Conservation (phyloP, 2,797 vertebrate species). For the Sarcoramphus papa region DNA sequence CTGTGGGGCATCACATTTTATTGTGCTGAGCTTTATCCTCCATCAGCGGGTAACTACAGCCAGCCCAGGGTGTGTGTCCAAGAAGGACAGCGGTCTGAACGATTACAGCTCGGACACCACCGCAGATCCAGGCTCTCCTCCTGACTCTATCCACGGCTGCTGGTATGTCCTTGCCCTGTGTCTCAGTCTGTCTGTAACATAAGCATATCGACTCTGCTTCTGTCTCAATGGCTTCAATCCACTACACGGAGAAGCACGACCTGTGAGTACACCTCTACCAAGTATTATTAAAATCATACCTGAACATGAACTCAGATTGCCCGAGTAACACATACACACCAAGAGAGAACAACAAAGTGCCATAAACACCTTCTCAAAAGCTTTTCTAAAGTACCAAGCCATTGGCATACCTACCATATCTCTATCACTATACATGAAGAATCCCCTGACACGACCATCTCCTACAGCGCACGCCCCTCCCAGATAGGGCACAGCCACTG, state of each 20-base stretch:
- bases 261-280: neutral
- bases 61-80: neutral
- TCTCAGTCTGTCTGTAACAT: neutral
- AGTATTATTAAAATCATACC: neutral
- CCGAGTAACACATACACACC: too few species aligned
- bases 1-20: neutral
- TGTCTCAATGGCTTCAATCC: neutral
- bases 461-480: neutral
- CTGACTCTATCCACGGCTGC: neutral
- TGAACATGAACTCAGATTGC: neutral
- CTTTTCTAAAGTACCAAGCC: neutral
- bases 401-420: neutral
- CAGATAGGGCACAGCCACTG: neutral
- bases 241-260: neutral
- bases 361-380: neutral
- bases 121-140: neutral
- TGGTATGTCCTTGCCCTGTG: neutral
- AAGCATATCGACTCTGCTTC: fast-evolving
- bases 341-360: neutral
- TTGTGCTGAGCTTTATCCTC: neutral
- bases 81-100: fast-evolving
- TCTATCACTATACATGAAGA: neutral
- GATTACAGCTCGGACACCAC: neutral
- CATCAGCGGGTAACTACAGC: neutral
- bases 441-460: neutral